Base-by-base conservation (phyloP, 2,888 invertebrate species). In the Eupeodes luniger region DNA sequence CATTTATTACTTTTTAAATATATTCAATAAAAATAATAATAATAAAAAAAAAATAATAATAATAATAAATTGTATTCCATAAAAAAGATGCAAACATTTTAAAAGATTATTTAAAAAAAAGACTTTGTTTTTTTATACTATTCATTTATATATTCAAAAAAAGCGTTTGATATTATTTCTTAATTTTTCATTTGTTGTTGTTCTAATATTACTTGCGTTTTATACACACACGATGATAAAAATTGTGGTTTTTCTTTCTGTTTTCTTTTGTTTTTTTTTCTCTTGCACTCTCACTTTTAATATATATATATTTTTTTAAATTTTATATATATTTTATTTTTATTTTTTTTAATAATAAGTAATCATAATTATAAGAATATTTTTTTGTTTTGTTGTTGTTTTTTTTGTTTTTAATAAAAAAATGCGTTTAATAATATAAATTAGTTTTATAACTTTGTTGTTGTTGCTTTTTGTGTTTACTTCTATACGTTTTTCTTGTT, bases 401-500 rank as follows among this genome's bases (percentile, higher is more conserved):
- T 76, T 75, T 79, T 89, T 89, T 67, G 70, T 36, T 40, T 70
- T 81, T 79, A 70, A 87, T 55, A 66, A 87, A 89, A 88, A 85
- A 89, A 89, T 82, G 79, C 78, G 59, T 81, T 85, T 85, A 81
- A 81, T 77, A 77, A 89, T 81, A 83, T 85, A 90, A 90, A 90
- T 90, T 89, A 89, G 89, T 90, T 90, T 90, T 90, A 90, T 88
- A 89, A 90, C 83, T 89, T 90, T 90, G 81, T 85, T 89, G 85
- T 90, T 89, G 89, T 80, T 85, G 87, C 81, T 89, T 89, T 84
- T 75, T 66, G 77, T 89, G 67, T 81, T 80, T 83, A 47, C 57
- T 72, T 70, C 44, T 59, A 59, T 76, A 12, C 27, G 27, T 27
- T 27, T 78, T 79, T 53, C 78, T 78, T 27, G 61, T 62, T 36